phyloP scores from a whole-genome alignment of 2,113 vertebrate genomes.

The Nematolebias whitei region DNA sequence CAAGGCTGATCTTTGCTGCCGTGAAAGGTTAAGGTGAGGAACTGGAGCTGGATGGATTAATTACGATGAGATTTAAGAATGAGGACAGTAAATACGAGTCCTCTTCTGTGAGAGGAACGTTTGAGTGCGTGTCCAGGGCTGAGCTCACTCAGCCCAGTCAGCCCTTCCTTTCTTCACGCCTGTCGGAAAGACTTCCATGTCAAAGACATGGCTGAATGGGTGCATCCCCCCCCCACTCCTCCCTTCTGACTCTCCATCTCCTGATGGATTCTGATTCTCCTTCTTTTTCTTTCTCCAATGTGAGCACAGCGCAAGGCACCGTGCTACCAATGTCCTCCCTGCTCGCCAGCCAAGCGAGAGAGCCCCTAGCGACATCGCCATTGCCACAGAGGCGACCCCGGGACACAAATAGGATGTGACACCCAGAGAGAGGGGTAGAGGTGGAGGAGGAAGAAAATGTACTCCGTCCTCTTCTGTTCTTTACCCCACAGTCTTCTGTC shows the following conservation, averaged over 20 bases:
- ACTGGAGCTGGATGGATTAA: not conserved
- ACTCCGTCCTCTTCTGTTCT: slow-evolving; percentile 43
- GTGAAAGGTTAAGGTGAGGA: not conserved
- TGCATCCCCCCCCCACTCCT: slow-evolving; percentile 47
- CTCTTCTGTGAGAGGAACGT: slow-evolving; percentile 44
- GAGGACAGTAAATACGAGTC: slow-evolving; percentile 18
- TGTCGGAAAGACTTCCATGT: slow-evolving; percentile 77
- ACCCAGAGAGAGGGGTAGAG: slow-evolving; percentile 61
- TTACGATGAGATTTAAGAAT: not conserved
- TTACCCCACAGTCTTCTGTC: slow-evolving; percentile 45
- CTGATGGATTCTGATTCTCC: slow-evolving; percentile 22
- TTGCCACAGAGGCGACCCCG: slow-evolving; percentile 59
- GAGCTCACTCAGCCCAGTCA: slow-evolving; percentile 71
- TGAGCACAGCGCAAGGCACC: slow-evolving; percentile 50
- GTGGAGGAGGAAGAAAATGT: slow-evolving; percentile 44
- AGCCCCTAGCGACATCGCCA: slow-evolving; percentile 55
- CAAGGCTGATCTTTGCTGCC: not conserved
- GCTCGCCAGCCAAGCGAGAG: slow-evolving; percentile 72
- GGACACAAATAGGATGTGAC: slow-evolving; percentile 78
- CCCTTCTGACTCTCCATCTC: slow-evolving; percentile 30
- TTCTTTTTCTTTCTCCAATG: slow-evolving; percentile 36
- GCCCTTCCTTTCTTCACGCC: slow-evolving; percentile 74
- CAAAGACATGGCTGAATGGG: slow-evolving; percentile 73
- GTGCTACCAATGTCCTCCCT: slow-evolving; percentile 56
- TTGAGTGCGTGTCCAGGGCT: slow-evolving; percentile 45